phyloP scores from a whole-genome alignment of 2,888 invertebrate genomes.

The Hirtodrosophila trivittata region DNA sequence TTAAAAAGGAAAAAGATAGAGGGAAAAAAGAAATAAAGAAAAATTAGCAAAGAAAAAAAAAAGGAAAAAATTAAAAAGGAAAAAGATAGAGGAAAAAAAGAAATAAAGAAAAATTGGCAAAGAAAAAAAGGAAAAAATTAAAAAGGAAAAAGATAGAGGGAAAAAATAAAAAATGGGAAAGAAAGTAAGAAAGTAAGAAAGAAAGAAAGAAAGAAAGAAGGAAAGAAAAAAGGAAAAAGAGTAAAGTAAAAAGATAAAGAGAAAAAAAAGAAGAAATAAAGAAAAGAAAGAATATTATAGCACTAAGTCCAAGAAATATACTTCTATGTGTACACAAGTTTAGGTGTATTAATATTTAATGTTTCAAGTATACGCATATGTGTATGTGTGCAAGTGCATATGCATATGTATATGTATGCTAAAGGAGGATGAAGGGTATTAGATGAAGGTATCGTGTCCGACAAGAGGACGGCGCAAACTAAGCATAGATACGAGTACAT shows the following conservation, averaged over 20 bases:
- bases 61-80: neutral
- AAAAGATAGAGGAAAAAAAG: neutral
- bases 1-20: neutral
- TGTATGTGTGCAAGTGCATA: slow-evolving; percentile 27
- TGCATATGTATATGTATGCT: slow-evolving; percentile 25
- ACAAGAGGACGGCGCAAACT: slow-evolving; percentile 48
- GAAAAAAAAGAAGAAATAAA: neutral
- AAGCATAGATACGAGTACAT: slow-evolving; percentile 24
- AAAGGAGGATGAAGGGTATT: neutral
- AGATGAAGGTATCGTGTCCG: neutral
- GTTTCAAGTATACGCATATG: slow-evolving; percentile 10
- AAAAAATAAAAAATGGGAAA: too few species aligned
- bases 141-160: neutral
- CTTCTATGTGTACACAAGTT: slow-evolving; percentile 15
- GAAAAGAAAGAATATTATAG: slow-evolving; percentile 6
- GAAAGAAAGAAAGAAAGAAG: neutral
- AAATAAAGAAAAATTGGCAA: too few species aligned
- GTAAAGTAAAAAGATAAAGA: neutral
- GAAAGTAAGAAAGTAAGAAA: neutral
- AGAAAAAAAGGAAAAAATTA: neutral
- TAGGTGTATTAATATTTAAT: neutral
- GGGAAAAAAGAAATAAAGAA: neutral
- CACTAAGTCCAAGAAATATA: slow-evolving; percentile 22
- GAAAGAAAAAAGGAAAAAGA: neutral
- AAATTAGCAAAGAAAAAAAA: neutral